Percentiles rank a stretch among this genome's conserved stretches.
Conservation (phyloP, 2,888 invertebrate species). For the Priocnemis perturbator region DNA sequence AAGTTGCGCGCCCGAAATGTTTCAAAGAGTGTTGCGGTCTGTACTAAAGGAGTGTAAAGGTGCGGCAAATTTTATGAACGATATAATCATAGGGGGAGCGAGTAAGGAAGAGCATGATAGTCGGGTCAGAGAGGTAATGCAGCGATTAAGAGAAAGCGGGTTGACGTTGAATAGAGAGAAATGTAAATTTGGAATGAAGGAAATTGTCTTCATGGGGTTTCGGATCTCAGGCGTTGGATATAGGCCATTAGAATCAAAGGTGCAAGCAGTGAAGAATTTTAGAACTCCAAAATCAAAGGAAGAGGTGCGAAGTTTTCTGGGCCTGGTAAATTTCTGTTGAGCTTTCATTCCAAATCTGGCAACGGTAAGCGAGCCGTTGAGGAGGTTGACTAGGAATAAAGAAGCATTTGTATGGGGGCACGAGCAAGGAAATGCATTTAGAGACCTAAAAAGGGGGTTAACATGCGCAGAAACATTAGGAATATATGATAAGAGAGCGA, state of each 20-base stretch:
- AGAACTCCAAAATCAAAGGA: slow-evolving; percentile 45
- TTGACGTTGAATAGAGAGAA: slow-evolving; percentile 45
- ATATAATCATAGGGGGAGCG: slow-evolving; percentile 67
- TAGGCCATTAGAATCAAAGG: slow-evolving; percentile 38
- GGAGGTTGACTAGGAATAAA: not conserved
- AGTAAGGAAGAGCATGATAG: slow-evolving; percentile 59
- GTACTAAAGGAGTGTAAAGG: slow-evolving; percentile 65
- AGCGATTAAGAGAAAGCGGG: slow-evolving; percentile 27
- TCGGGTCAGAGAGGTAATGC: slow-evolving; percentile 39
- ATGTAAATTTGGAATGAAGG: slow-evolving; percentile 28
- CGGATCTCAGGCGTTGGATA: slow-evolving; percentile 45
- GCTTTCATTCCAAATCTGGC: slow-evolving; percentile 27
- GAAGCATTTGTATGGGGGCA: not conserved
- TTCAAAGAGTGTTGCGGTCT: slow-evolving; percentile 63
- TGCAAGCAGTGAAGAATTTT: slow-evolving; percentile 43
- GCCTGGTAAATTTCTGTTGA: slow-evolving; percentile 59
- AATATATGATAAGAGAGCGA: slow-evolving; percentile 59
- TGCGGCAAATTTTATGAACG: slow-evolving; percentile 53
- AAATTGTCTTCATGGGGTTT: slow-evolving; percentile 55
- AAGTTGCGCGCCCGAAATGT: slow-evolving; percentile 72
- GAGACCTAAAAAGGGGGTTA: not conserved
- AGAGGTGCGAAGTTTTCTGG: slow-evolving; percentile 39
- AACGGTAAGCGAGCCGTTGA: slow-evolving; percentile 45
- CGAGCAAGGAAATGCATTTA: slow-evolving; percentile 14
- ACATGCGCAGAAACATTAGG: slow-evolving; percentile 45